Base-by-base conservation (phyloP, 2,888 invertebrate genomes). In the Ochlodes sylvanus region DNA sequence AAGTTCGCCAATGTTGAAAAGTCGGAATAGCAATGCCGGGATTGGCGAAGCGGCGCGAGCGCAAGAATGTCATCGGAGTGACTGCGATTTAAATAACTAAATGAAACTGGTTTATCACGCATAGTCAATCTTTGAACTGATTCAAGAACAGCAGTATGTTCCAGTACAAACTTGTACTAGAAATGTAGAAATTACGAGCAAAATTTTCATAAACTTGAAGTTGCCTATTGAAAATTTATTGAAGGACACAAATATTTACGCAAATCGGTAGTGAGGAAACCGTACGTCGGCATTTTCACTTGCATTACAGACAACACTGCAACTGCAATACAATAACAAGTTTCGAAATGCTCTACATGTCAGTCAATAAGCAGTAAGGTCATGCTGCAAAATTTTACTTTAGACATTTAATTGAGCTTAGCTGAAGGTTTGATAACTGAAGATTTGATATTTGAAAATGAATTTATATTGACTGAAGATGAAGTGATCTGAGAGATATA, bases 201-300 rank as follows among this genome's bases (percentile, higher is more conserved):
- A 38, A 38, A 9, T 38, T 38, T 38, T 38, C 12, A 12, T 3
- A 38, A 38, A 2, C 9, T 38, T 38, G 12, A 38, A 38, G 10
- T 38, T 32, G 21, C 14, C 15, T 42, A 58, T 62, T 62, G 66
- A 66, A 58, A 58, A 70, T 34, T 58, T 62, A 52, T 44, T 1
- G 60, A 82, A 83, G 85, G 85, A 84, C 79, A 72, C 74, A 19
- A 63, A 70, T 69, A 55, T 79, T 82, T 84, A 77, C 83, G 84
- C 71, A 85, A 86, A 84, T 76, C 77, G 76, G 74, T 77, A 70
- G 75, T 75, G 70, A 76, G 80, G 81, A 84, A 81, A 80, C 70
- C 56, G 68, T 50, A 50, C 70, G 74, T 76, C 76, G 76, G 76
- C 69, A 44, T 79, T 84, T 85, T 80, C 75, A 72, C 75, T 76